These are phyloP conservation scores for Acanthornis magna DNA, from an alignment of 2,797 vertebrate species.

Conservation along the genomic window DNA sequence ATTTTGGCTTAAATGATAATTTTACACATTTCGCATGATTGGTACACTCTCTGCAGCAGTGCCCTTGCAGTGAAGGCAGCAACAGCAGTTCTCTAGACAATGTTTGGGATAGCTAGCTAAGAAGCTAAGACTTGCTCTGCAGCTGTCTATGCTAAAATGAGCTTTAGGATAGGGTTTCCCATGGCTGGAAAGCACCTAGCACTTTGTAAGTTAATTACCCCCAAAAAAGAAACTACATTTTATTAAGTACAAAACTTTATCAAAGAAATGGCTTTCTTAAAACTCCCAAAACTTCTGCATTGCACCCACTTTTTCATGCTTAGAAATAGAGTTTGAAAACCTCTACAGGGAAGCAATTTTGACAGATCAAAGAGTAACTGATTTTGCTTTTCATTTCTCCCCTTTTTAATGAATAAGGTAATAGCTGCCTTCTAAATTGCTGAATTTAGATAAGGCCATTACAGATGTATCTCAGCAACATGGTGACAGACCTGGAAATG, in stretches of 20 bases:
- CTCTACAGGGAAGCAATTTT: background rate
- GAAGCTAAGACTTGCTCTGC: background rate
- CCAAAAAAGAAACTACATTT: background rate
- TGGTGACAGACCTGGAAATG: background rate
- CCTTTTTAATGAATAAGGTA: background rate
- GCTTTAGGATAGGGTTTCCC: conserved; percentile 39
- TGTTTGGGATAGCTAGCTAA: background rate
- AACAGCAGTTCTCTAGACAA: conserved; percentile 31
- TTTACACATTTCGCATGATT: conserved; percentile 56
- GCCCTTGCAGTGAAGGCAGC: background rate
- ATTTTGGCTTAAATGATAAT: conserved; percentile 55
- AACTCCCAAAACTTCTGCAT: background rate
- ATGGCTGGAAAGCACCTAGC: conserved; percentile 13
- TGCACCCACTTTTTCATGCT: background rate
- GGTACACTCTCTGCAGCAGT: background rate
- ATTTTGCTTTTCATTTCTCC: background rate
- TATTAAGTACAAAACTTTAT: background rate
- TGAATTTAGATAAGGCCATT: background rate
- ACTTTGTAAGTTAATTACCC: background rate
- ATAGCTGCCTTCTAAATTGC: background rate
- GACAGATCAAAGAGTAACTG: background rate
- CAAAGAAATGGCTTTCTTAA: background rate
- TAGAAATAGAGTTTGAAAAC: background rate
- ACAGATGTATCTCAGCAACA: background rate
- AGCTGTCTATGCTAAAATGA: conserved; percentile 49